These are phyloP conservation scores for Gymnocephalus cernua DNA, from an alignment of 2,113 vertebrate genomes.

Conservation along the genomic window DNA sequence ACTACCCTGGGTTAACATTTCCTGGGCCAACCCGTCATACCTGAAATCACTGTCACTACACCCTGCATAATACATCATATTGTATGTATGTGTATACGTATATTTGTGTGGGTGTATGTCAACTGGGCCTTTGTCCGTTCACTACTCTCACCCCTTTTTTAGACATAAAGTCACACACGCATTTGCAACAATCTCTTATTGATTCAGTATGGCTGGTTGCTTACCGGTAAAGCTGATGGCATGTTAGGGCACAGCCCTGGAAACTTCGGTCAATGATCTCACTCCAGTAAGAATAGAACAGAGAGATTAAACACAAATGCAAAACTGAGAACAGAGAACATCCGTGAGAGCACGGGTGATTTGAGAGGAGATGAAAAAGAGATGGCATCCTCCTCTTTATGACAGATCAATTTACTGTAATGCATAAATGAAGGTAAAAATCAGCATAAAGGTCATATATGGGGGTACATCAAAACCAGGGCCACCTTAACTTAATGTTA, in stretches of 20 bases:
- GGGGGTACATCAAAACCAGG: not conserved
- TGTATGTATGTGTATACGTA: not conserved
- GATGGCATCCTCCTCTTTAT: not conserved
- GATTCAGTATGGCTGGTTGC: constrained; percentile 48
- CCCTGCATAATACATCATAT: constrained; percentile 4
- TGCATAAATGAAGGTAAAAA: not conserved
- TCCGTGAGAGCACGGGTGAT: constrained; percentile 6
- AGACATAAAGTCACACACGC: not conserved
- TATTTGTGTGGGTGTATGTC: constrained; percentile 11
- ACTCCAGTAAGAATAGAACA: constrained; percentile 63
- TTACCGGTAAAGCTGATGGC: constrained; percentile 36
- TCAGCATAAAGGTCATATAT: not conserved
- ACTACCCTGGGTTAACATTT: constrained; percentile 26
- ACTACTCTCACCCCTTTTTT: not conserved
- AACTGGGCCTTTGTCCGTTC: constrained; percentile 27
- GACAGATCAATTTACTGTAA: constrained; percentile 13
- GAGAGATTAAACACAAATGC: constrained; percentile 69
- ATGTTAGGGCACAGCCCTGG: constrained; percentile 48
- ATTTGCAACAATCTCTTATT: constrained; percentile 42
- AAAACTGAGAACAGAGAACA: constrained; percentile 46
- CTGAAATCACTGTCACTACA: constrained; percentile 41
- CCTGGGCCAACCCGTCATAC: constrained; percentile 16
- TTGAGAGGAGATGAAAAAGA: constrained; percentile 19
- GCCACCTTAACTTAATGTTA: too few relatives aligned
- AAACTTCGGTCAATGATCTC: constrained; percentile 62